Evolutionary conservation across 2,888 invertebrate species (phyloP).

Genomic region (Drosophila kambysellisi): DNA sequence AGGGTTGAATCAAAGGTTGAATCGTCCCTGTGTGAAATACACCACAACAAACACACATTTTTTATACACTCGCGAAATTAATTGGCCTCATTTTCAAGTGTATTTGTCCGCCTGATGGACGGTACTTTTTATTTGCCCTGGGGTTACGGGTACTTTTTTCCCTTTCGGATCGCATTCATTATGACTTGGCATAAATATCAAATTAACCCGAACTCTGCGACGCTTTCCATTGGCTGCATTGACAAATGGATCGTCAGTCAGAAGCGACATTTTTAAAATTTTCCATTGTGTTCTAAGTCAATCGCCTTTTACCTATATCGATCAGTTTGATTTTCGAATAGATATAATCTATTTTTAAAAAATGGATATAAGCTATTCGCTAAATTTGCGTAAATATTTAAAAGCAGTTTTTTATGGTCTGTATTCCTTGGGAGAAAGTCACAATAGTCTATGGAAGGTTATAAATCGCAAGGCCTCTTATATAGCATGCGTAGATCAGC

Average conservation of each 20-base stretch:
- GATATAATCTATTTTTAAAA: background rate
- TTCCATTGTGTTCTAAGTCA: conserved; percentile 26
- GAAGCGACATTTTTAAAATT: background rate
- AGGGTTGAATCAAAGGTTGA: conserved; percentile 15
- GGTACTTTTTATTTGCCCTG: conserved; percentile 55
- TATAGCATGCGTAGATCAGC: background rate
- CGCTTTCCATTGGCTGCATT: conserved; percentile 13
- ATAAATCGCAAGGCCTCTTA: background rate
- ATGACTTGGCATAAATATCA: conserved; percentile 32
- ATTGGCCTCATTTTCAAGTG: conserved; percentile 51
- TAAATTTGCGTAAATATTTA: no score
- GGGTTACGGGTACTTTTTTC: conserved; percentile 41
- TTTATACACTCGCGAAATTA: conserved; percentile 28
- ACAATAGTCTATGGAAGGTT: background rate
- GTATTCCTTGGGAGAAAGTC: conserved; percentile 6
- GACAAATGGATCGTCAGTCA: conserved; percentile 16
- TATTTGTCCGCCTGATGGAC: conserved; percentile 8
- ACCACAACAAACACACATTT: conserved; percentile 4
- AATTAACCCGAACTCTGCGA: conserved; percentile 27
- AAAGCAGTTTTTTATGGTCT: background rate
- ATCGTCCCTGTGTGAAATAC: conserved; percentile 61
- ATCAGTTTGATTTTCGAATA: conserved; percentile 26
- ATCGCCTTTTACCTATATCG: conserved; percentile 12
- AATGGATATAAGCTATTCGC: background rate
- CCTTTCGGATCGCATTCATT: conserved; percentile 23